Evolutionary conservation across 2,797 vertebrate genomes (phyloP).

Genomic region (Acrossocheilus wenchowensis): DNA sequence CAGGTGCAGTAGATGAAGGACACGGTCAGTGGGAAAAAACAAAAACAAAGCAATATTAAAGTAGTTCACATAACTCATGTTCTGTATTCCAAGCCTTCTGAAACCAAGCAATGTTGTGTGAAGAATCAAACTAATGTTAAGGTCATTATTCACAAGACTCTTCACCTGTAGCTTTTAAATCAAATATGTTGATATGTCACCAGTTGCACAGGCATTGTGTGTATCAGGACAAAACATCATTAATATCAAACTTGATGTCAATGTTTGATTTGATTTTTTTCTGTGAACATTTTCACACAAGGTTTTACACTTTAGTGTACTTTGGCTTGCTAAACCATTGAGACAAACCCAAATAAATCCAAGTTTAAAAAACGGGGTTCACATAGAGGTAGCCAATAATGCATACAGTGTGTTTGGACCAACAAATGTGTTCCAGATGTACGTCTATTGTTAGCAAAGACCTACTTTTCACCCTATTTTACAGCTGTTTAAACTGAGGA

Average conservation of each 20-base stretch:
- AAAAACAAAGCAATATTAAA: neutral
- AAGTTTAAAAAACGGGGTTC: conserved; percentile 53
- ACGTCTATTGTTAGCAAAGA: conserved; percentile 49
- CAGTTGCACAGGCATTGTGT: neutral
- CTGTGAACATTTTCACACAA: neutral
- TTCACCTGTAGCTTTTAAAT: neutral
- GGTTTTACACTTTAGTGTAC: neutral
- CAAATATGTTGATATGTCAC: neutral
- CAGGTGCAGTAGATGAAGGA: neutral
- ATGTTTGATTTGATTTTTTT: neutral
- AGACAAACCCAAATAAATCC: neutral
- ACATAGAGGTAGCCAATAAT: conserved; percentile 50
- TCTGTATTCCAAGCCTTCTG: neutral
- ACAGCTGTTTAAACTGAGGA: conserved; percentile 56
- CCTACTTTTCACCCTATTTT: conserved; percentile 58
- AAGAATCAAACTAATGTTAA: neutral
- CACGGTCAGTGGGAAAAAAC: neutral
- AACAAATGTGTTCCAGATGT: conserved; percentile 65
- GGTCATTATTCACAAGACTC: neutral
- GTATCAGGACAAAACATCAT: neutral
- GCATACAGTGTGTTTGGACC: conserved; percentile 25
- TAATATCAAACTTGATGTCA: neutral
- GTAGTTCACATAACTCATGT: neutral
- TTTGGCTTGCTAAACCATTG: neutral
- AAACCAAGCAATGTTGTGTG: neutral